phyloP scores from a whole-genome alignment of 2,888 invertebrate species.

The Galeopsomyia nigrocyanea region DNA sequence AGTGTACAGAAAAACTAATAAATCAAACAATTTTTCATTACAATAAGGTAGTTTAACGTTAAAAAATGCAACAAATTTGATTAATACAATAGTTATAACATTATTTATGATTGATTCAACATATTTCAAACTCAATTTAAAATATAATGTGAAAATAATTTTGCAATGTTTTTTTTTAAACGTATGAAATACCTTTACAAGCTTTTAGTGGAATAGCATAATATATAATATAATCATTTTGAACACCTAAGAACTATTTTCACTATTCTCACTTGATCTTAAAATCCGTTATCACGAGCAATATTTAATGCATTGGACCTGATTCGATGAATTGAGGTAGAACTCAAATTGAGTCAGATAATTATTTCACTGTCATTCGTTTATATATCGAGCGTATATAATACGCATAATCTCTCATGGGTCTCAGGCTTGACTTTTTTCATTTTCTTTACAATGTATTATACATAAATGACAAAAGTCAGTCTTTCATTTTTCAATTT shows the following conservation, averaged over 20 bases:
- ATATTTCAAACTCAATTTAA: too few relatives aligned
- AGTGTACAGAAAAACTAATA: too few relatives aligned
- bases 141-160: too few relatives aligned
- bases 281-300: constrained; percentile 27
- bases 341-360: constrained; percentile 28
- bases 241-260: constrained; percentile 16
- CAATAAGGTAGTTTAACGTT: too few relatives aligned
- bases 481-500: constrained; percentile 39
- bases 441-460: constrained; percentile 31
- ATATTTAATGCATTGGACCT: constrained; percentile 25
- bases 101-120: too few relatives aligned
- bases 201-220: constrained; percentile 6
- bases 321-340: constrained; percentile 31
- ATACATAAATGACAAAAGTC: constrained; percentile 41
- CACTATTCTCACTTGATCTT: constrained; percentile 17
- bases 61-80: too few relatives aligned
- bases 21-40: too few relatives aligned
- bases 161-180: too few relatives aligned
- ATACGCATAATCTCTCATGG: constrained; percentile 25
- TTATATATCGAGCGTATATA: constrained; percentile 26
- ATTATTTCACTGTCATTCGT: constrained; percentile 7
- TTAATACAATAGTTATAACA: too few relatives aligned
- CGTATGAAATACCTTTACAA: background rate
- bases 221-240: constrained; percentile 7
- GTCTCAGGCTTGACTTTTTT: constrained; percentile 22